These are phyloP conservation scores for Morpho helenor DNA, from an alignment of 2,888 invertebrate species.

Conservation along the genomic window DNA sequence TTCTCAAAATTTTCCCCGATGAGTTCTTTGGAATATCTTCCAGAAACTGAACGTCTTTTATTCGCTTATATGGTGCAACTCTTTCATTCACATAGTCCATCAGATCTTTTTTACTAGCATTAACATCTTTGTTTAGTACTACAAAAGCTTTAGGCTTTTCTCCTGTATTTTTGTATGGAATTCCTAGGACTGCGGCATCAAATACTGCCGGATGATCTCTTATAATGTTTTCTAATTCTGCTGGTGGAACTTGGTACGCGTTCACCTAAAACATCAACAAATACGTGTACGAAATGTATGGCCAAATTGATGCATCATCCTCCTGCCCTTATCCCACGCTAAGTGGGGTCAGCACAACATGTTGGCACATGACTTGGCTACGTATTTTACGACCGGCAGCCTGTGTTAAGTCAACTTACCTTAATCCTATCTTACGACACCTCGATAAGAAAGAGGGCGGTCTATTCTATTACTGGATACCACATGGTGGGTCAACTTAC, in stretches of 20 bases:
- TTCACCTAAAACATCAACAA: conserved; percentile 66
- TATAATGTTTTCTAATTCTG: conserved; percentile 89
- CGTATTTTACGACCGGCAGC: no score
- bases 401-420: no score
- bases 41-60: conserved; percentile 83
- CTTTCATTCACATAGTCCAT: conserved; percentile 80
- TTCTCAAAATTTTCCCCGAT: conserved; percentile 88
- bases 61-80: conserved; percentile 87
- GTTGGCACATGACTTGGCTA: no score
- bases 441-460: no score
- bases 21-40: conserved; percentile 86
- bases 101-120: conserved; percentile 76
- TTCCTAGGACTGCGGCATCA: conserved; percentile 91
- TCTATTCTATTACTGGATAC: no score
- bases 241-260: conserved; percentile 90
- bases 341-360: no score
- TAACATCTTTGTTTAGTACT: conserved; percentile 69
- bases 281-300: no score
- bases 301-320: no score
- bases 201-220: conserved; percentile 84
- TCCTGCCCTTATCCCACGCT: no score
- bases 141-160: conserved; percentile 89
- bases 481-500: no score
- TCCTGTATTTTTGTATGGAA: conserved; percentile 83
- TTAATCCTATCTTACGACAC: no score